Conservation (phyloP, 2,797 vertebrate genomes). For the Helarctos malayanus region DNA sequence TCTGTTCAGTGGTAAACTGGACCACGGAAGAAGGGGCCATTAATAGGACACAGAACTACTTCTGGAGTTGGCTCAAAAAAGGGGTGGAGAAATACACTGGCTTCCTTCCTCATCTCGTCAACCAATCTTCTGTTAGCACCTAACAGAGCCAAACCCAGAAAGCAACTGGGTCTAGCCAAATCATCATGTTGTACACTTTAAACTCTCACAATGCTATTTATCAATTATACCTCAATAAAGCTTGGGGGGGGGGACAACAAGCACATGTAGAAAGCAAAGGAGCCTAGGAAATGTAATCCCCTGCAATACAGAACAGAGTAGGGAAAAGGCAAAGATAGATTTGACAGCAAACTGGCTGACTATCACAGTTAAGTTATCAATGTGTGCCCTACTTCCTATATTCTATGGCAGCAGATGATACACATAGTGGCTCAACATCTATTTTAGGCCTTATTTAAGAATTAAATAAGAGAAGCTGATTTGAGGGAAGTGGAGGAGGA, state of each 20-base stretch:
- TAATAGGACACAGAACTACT: constrained; percentile 33
- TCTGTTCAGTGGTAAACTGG: background rate
- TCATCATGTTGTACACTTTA: background rate
- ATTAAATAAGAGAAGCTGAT: constrained; percentile 17
- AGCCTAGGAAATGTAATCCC: background rate
- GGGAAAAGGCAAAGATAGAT: background rate
- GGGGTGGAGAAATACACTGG: background rate
- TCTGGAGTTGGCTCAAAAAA: background rate
- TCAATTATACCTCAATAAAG: background rate
- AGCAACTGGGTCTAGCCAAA: background rate
- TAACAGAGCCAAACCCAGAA: constrained; percentile 22
- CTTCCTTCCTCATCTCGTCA: background rate
- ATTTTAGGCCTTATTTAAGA: constrained; percentile 15
- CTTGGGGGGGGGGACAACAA: background rate
- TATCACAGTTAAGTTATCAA: background rate
- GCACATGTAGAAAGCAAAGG: background rate
- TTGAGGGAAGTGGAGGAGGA: background rate
- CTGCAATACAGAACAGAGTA: constrained; percentile 22
- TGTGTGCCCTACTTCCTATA: background rate
- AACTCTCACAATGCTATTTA: background rate
- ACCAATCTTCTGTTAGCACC: constrained; percentile 14
- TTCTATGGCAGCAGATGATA: background rate
- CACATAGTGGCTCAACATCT: background rate
- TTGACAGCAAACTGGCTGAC: background rate
- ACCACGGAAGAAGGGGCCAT: background rate